Evolutionary conservation across 1,140 invertebrate genomes (phyloP).

Genomic region (Choristoneura fumiferana): DNA sequence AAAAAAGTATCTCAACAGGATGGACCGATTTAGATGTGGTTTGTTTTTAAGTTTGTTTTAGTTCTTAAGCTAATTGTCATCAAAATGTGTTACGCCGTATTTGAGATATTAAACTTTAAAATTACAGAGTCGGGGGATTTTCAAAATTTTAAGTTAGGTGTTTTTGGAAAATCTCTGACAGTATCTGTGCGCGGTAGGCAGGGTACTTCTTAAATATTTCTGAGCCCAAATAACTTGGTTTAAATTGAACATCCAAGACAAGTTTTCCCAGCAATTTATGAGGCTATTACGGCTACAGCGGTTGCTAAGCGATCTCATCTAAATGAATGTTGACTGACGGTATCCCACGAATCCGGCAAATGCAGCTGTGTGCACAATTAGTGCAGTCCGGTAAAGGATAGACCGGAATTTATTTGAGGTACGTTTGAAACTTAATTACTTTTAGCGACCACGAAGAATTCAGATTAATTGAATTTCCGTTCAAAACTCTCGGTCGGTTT

Average conservation of each 20-base stretch:
- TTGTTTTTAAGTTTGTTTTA: too few relatives aligned
- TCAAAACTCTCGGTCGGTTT: not conserved
- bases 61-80: too few relatives aligned
- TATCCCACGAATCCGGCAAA: not conserved
- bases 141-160: too few relatives aligned
- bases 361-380: constrained; percentile 23
- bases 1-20: too few relatives aligned
- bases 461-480: constrained; percentile 1
- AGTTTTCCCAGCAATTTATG: not conserved
- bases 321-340: constrained; percentile 21
- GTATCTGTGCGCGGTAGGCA: too few relatives aligned
- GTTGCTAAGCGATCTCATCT: constrained; percentile 7
- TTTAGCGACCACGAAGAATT: not conserved
- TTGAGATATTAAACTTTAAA: too few relatives aligned
- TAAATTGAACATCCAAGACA: not conserved
- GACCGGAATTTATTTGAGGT: constrained; percentile 16
- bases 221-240: too few relatives aligned
- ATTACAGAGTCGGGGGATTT: too few relatives aligned
- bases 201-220: too few relatives aligned
- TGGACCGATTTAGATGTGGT: too few relatives aligned
- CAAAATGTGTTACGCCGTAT: too few relatives aligned
- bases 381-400: not conserved
- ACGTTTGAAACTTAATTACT: constrained; percentile 18
- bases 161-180: too few relatives aligned
- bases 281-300: not conserved